phyloP scores from a whole-genome alignment of 2,113 vertebrate genomes.

The Pyxicephalus adspersus region DNA sequence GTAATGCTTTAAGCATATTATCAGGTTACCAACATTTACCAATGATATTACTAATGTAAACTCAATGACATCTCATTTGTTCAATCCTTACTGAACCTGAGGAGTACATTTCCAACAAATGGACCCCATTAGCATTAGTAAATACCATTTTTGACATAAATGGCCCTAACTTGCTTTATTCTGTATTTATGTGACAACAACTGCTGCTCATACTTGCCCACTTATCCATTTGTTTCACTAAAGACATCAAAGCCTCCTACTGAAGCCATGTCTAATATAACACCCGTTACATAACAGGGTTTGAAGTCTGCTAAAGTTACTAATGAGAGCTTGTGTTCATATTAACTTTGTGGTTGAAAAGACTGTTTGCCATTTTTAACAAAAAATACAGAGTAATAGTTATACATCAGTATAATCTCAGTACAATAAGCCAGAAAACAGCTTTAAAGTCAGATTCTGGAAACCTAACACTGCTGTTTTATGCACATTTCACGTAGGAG shows the following conservation, averaged over 20 bases:
- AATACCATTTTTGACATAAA: neutral
- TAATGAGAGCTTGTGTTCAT: neutral
- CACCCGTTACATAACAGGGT: neutral
- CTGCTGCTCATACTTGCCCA: conserved; percentile 8
- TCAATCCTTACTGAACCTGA: neutral
- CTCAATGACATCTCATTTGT: neutral
- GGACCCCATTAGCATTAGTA: neutral
- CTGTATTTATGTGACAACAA: neutral
- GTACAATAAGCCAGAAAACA: too few relatives aligned
- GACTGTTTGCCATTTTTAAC: too few relatives aligned
- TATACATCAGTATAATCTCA: too few relatives aligned
- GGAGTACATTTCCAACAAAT: neutral
- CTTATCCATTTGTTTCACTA: conserved; percentile 1
- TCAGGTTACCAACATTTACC: neutral
- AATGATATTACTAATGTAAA: neutral
- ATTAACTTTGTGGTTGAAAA: too few relatives aligned
- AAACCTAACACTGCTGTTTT: too few relatives aligned
- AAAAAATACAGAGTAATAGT: too few relatives aligned
- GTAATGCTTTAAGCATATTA: neutral
- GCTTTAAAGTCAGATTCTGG: too few relatives aligned
- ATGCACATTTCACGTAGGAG: too few relatives aligned
- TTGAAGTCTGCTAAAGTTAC: conserved; percentile 15
- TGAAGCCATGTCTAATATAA: neutral
- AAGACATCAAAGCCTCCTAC: neutral
- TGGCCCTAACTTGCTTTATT: neutral